These are phyloP conservation scores for Crenichthys baileyi DNA, from an alignment of 2,797 vertebrate species.

Conservation along the genomic window DNA sequence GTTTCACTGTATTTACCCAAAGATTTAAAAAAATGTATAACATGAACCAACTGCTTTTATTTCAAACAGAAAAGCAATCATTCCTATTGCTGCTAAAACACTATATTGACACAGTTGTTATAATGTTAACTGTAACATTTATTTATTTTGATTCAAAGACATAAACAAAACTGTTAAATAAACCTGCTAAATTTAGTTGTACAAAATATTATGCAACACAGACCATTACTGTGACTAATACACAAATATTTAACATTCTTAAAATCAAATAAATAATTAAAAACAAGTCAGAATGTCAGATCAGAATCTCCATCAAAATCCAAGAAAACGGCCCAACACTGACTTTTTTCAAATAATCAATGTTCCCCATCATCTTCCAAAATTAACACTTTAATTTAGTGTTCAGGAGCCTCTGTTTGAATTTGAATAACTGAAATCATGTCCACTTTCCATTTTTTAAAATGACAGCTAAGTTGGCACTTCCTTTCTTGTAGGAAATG, in stretches of 20 bases:
- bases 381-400: too few species aligned
- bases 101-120: not conserved
- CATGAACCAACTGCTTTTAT: not conserved
- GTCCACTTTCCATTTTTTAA: too few species aligned
- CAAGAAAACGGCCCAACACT: not conserved
- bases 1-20: too few species aligned
- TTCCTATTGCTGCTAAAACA: not conserved
- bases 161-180: not conserved
- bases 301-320: not conserved
- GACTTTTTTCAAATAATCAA: too few species aligned
- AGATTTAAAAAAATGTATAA: not conserved
- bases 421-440: too few species aligned
- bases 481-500: too few species aligned
- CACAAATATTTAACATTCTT: not conserved
- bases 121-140: not conserved
- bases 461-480: too few species aligned
- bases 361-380: too few species aligned
- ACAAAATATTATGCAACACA: not conserved
- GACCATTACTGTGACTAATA: too few species aligned
- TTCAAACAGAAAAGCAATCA: not conserved
- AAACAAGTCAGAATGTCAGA: not conserved
- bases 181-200: not conserved
- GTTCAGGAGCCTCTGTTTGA: too few species aligned
- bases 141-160: not conserved
- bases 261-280: not conserved